phyloP scores from a whole-genome alignment of 2,797 vertebrate genomes.

The Micromesistius poutassou region DNA sequence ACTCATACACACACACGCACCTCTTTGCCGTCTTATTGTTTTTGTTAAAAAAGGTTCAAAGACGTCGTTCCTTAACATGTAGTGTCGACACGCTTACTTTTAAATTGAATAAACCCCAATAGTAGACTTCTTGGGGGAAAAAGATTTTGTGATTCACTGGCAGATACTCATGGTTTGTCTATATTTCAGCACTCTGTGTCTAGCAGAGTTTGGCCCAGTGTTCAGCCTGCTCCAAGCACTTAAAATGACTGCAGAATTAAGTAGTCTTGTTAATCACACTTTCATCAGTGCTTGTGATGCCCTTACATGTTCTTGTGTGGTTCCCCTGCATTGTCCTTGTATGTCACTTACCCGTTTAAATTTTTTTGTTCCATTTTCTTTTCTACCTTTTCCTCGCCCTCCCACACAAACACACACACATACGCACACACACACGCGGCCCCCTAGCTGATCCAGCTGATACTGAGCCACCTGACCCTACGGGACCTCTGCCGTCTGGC shows the following conservation, averaged over 20 bases:
- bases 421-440: too few species aligned
- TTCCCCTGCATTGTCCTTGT: slow-evolving; percentile 13
- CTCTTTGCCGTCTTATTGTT: slow-evolving; percentile 1
- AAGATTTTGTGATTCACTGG: too few species aligned
- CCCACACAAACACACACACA: too few species aligned
- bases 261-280: slow-evolving; percentile 22
- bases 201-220: too few species aligned
- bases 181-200: too few species aligned
- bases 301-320: not conserved
- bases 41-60: slow-evolving; percentile 10
- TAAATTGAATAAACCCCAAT: too few species aligned
- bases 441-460: slow-evolving; percentile 91
- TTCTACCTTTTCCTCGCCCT: not conserved
- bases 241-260: too few species aligned
- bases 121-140: not conserved
- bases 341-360: not conserved
- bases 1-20: slow-evolving; percentile 25
- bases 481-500: slow-evolving; percentile 95
- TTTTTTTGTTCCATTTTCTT: slow-evolving; percentile 11
- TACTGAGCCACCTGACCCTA: slow-evolving; percentile 92
- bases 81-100: too few species aligned
- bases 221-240: too few species aligned
- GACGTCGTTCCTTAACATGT: not conserved
- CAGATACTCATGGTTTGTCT: too few species aligned
- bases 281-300: slow-evolving; percentile 25